phyloP scores from a whole-genome alignment of 2,888 invertebrate genomes.

The Agrochola lota region DNA sequence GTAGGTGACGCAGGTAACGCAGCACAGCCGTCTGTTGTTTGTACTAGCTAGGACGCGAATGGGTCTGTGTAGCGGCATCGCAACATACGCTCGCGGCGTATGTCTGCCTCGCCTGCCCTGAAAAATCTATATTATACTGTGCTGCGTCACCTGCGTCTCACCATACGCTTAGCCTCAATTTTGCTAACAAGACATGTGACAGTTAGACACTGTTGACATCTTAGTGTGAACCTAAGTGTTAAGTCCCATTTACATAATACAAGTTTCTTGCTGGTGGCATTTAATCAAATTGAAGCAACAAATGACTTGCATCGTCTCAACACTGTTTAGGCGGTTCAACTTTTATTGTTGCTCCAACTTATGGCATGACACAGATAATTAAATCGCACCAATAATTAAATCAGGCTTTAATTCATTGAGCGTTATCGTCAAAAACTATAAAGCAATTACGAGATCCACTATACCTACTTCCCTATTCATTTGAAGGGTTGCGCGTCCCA shows the following conservation, averaged over 20 bases:
- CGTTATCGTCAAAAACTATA: neutral
- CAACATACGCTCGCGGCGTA: too few species aligned
- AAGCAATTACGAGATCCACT: neutral
- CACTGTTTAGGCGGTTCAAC: neutral
- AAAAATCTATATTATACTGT: too few species aligned
- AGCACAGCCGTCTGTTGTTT: too few species aligned
- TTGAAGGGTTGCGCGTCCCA: conserved; percentile 10
- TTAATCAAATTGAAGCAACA: neutral
- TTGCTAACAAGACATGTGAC: neutral
- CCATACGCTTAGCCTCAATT: too few species aligned
- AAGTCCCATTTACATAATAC: neutral
- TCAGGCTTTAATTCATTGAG: neutral
- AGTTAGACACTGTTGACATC: too few species aligned
- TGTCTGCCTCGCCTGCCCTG: too few species aligned
- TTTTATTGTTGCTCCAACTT: neutral
- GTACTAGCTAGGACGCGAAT: too few species aligned
- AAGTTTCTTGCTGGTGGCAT: neutral
- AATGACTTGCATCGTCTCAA: neutral
- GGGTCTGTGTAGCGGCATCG: too few species aligned
- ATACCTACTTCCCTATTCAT: conserved; percentile 10
- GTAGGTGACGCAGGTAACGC: too few species aligned
- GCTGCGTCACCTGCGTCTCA: too few species aligned
- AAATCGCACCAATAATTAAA: neutral
- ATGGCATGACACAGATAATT: neutral
- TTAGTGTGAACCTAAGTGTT: too few species aligned